These are phyloP conservation scores for Syngnathus rostellatus DNA, from an alignment of 2,797 vertebrate genomes.

Conservation along the genomic window DNA sequence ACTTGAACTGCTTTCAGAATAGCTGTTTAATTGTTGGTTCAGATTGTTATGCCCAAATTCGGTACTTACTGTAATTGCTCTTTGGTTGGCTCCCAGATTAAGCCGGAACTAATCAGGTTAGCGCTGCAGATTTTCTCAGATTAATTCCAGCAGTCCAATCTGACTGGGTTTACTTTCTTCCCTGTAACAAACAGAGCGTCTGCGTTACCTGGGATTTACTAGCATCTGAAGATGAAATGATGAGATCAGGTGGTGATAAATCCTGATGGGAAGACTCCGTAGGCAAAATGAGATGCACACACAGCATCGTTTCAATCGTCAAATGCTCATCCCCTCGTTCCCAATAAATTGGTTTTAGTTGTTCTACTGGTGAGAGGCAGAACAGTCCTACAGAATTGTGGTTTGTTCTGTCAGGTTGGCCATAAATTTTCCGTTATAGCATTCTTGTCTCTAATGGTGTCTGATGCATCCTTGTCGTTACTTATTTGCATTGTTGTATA, in stretches of 20 bases:
- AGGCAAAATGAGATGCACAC: slow-evolving; percentile 49
- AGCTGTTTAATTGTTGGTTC: slow-evolving; percentile 25
- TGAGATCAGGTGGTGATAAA: slow-evolving; percentile 55
- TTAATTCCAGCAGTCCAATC: slow-evolving; percentile 62
- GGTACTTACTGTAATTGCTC: slow-evolving; percentile 57
- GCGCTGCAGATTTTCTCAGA: slow-evolving; percentile 58
- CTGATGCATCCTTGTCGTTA: slow-evolving; percentile 1
- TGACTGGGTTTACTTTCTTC: slow-evolving; percentile 29
- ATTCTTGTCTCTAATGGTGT: slow-evolving; percentile 12
- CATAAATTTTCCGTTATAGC: slow-evolving; percentile 11
- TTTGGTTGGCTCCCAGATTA: slow-evolving; percentile 56
- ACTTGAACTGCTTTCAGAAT: slow-evolving; percentile 30
- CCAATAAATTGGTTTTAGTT: slow-evolving; percentile 49
- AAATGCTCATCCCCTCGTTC: slow-evolving; percentile 43
- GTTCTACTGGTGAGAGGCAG: slow-evolving; percentile 22
- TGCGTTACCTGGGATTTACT: slow-evolving; percentile 61
- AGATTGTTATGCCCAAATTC: slow-evolving; percentile 52
- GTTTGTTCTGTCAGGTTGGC: slow-evolving; percentile 20
- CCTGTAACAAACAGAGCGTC: slow-evolving; percentile 35
- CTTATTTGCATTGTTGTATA: background rate
- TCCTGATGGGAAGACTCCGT: slow-evolving; percentile 43
- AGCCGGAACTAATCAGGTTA: slow-evolving; percentile 59
- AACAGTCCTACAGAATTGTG: slow-evolving; percentile 24
- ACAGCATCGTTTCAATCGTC: slow-evolving; percentile 15
- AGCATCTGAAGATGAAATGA: slow-evolving; percentile 61